Evolutionary conservation across 2,113 vertebrate genomes (phyloP).

Genomic region (Grammomys dolichurus): DNA sequence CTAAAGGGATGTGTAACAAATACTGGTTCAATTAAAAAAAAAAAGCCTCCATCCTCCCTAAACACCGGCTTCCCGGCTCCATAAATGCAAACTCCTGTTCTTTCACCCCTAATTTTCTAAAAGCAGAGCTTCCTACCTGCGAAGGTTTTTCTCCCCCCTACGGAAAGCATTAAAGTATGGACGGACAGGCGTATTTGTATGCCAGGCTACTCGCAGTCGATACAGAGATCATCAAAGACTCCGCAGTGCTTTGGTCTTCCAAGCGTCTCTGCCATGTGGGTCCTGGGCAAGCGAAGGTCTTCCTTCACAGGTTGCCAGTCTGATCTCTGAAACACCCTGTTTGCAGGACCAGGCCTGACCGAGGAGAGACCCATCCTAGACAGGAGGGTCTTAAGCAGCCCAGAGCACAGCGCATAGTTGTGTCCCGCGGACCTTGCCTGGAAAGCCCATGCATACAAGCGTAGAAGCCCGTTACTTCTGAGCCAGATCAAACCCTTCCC

Average conservation of each 20-base stretch:
- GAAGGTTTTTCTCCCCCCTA: not conserved
- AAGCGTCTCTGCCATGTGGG: not conserved
- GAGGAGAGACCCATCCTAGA: rapidly evolving
- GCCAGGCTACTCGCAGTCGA: not conserved
- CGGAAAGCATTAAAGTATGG: not conserved
- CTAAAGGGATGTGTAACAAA: rapidly evolving
- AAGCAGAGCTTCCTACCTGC: not conserved
- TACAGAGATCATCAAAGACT: not conserved
- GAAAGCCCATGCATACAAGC: too few relatives aligned
- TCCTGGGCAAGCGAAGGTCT: not conserved
- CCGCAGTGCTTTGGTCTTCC: not conserved
- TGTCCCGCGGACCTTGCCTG: not conserved
- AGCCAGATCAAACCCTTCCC: not conserved
- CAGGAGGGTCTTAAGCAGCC: not conserved
- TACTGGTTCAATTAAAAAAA: not conserved
- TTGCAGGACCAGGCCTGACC: not conserved
- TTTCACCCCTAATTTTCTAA: not conserved
- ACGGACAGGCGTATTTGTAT: not conserved
- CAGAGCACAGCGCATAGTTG: not conserved
- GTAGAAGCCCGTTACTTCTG: rapidly evolving
- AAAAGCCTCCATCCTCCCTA: not conserved
- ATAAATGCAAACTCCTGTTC: not conserved
- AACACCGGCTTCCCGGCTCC: not conserved
- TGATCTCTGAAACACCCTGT: not conserved
- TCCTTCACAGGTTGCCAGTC: not conserved